These are phyloP conservation scores for Caenorhabditis sp. DNA, from an alignment of 2,888 invertebrate species.

Conservation along the genomic window DNA sequence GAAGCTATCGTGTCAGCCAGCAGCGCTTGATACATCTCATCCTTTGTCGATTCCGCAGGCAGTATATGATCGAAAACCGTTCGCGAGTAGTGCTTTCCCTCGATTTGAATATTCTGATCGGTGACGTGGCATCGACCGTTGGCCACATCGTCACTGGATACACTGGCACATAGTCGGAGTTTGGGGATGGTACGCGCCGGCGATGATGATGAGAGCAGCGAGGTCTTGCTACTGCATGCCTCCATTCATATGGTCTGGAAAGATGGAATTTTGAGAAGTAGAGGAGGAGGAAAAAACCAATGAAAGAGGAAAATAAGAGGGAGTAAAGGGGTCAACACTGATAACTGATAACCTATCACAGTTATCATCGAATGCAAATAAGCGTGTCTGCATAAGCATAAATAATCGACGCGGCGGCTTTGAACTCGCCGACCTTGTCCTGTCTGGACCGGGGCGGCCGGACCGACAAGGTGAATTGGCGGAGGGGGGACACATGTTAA, in stretches of 20 bases:
- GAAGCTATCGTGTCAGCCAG: constrained; percentile 95
- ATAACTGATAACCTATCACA: not conserved
- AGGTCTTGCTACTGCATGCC: constrained; percentile 56
- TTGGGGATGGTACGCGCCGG: constrained; percentile 61
- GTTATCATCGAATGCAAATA: constrained; percentile 35
- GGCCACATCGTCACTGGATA: constrained; percentile 59
- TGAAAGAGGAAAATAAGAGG: constrained; percentile 2
- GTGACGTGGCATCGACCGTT: constrained; percentile 36
- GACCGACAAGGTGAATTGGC: too few relatives aligned
- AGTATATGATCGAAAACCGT: constrained; percentile 73
- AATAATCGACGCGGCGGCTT: constrained; percentile 37
- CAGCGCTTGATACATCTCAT: constrained; percentile 93
- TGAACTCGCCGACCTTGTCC: constrained; percentile 44
- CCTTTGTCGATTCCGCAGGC: constrained; percentile 84
- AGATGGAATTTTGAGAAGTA: too few relatives aligned
- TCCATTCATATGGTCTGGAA: constrained; percentile 58
- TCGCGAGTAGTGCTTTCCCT: constrained; percentile 63
- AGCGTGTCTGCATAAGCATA: constrained; percentile 58
- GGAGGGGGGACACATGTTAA: too few relatives aligned
- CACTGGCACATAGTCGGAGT: constrained; percentile 60
- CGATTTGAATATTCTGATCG: constrained; percentile 54
- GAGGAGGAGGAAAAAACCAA: too few relatives aligned
- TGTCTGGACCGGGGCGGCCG: too few relatives aligned
- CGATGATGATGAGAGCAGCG: constrained; percentile 48
- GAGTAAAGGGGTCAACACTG: constrained; percentile 14